Evolutionary conservation across 2,113 vertebrate genomes (phyloP), one percentile per base, ranked within the genome.

Genomic region (Dicerorhinus sumatrensis): DNA sequence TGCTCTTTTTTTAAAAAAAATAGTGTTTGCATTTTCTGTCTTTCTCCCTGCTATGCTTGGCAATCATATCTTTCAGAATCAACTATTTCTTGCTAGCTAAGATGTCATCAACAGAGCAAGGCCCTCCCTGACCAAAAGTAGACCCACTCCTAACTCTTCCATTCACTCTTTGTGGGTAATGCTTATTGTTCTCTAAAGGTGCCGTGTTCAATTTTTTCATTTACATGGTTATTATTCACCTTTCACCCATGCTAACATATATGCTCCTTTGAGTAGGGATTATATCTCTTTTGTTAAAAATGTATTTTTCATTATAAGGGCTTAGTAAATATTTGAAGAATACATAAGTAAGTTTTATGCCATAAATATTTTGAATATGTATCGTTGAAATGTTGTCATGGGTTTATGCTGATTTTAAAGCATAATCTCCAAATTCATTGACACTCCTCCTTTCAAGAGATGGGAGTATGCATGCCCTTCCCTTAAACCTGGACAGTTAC

Each of bases 281-380:
- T 12, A 18, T 42, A 36, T 60, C 6, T 77, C 13, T n/a, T 89
- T 79, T 94, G 23, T 84, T 82, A 77, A 77, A 82, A 6, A 36
- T 81, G 2, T 14, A 39, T 16, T 86, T 33, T 81, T 6, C 3
- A 29, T 48, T 89, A 65, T 48, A 92, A n/a, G 12, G 16, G 3
- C 27, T 90, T n/a, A 87, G 58, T 81, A 91, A 79, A 62, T 89
- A 81, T 58, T 89, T 60, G 51, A 79, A 76, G 25, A 91, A 31
- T 80, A 42, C 48, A 23, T 85, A 89, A 36, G 5, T 63, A 81
- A 80, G 81, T 89, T 63, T 23, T 95, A 72, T 21, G 21, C 21
- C 36, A 58, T 90, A 84, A 36, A 8, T 69, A 83, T 84, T 91
- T 80, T 62, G 77, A 95, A 75, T 63, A 80, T 65, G 51, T 8